Evolutionary conservation across 2,888 invertebrate genomes (phyloP).

Genomic region (Eristalis pertinax): DNA sequence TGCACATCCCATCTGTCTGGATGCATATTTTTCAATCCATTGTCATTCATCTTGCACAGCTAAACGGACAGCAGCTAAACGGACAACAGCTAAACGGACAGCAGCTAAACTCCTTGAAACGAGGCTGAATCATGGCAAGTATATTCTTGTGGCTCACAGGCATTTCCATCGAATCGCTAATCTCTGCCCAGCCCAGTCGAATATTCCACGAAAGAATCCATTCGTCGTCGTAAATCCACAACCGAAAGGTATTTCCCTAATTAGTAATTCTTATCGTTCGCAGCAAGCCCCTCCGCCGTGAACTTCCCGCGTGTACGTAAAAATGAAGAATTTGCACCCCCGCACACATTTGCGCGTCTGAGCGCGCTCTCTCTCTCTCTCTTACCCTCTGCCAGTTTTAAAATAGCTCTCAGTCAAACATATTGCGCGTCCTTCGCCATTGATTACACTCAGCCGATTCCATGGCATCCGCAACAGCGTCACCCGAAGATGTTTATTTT

Average conservation of each 20-base stretch:
- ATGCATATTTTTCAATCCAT: background rate
- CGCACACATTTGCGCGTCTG: background rate
- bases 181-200: too few species aligned
- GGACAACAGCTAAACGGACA: too few species aligned
- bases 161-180: background rate
- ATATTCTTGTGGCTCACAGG: background rate
- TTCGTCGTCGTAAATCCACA: background rate
- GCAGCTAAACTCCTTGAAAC: too few species aligned
- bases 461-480: background rate
- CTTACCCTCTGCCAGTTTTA: background rate
- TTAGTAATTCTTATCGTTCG: background rate
- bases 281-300: background rate
- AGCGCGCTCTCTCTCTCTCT: background rate
- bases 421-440: background rate
- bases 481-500: constrained; percentile 31
- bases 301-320: background rate
- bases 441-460: background rate
- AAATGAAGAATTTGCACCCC: background rate
- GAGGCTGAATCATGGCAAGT: too few species aligned
- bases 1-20: background rate
- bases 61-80: too few species aligned
- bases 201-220: background rate
- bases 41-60: background rate
- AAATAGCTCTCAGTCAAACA: background rate
- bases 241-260: background rate